Evolutionary conservation across 2,797 vertebrate genomes (phyloP).

Genomic region (Syngnathus rostellatus): DNA sequence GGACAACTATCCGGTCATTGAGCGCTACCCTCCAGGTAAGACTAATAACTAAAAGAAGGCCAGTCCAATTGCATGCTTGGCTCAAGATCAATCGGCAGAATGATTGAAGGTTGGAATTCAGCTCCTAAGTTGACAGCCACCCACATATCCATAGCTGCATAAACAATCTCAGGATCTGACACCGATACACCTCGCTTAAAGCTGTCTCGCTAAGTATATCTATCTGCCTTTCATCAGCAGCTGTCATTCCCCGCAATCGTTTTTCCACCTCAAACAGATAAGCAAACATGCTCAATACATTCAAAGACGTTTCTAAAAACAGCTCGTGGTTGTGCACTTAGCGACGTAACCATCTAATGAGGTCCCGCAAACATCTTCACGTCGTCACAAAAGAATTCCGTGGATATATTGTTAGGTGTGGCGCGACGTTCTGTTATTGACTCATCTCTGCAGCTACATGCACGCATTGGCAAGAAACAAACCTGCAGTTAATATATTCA

Average conservation of each 20-base stretch:
- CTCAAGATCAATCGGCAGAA: not conserved
- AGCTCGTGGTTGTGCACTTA: not conserved
- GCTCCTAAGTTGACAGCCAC: conserved; percentile 28
- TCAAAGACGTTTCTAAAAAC: not conserved
- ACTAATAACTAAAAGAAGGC: conserved; percentile 14
- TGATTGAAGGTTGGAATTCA: conserved; percentile 1
- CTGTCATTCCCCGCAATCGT: conserved; percentile 2
- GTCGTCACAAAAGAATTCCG: not conserved
- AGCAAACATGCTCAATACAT: conserved; percentile 21
- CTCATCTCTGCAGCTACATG: not conserved
- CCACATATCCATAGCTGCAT: conserved; percentile 29
- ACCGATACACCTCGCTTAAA: conserved; percentile 28
- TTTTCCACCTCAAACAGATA: not conserved
- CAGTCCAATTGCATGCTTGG: not conserved
- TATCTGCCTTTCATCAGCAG: conserved; percentile 13
- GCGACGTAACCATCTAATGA: not conserved
- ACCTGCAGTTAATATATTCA: not conserved
- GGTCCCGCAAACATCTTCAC: conserved; percentile 4
- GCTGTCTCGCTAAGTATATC: conserved; percentile 11
- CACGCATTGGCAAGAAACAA: not conserved
- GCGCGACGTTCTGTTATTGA: not conserved
- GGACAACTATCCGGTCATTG: conserved; percentile 92
- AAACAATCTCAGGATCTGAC: conserved; percentile 55
- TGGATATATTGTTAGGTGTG: not conserved
- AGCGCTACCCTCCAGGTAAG: conserved; percentile 93